phyloP scores from a whole-genome alignment of 2,113 vertebrate species.

The Platichthys stellatus region DNA sequence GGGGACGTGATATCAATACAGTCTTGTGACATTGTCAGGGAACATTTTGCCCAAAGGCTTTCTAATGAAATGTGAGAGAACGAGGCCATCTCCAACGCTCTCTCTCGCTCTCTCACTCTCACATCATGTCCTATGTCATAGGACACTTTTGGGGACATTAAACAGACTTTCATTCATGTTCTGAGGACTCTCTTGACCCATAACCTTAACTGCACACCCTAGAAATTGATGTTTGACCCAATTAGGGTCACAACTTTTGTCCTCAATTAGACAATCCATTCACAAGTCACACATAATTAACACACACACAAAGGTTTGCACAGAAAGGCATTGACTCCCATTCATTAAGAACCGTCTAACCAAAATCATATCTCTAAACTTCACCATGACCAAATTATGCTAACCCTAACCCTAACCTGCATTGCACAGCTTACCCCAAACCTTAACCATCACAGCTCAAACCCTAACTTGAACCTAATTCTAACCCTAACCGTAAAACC shows the following conservation, averaged over 20 bases:
- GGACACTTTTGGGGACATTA: neutral
- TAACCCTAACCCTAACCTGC: too few relatives aligned
- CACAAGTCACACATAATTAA: neutral
- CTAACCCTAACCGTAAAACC: too few relatives aligned
- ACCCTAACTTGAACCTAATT: too few relatives aligned
- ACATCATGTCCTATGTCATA: neutral
- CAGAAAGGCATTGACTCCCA: neutral
- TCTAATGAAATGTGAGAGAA: conserved; percentile 51
- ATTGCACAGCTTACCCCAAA: too few relatives aligned
- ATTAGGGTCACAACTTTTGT: neutral
- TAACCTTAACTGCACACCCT: neutral
- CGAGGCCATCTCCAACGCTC: conserved; percentile 29
- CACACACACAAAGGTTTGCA: neutral
- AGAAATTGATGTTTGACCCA: neutral
- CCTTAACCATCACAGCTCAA: too few relatives aligned
- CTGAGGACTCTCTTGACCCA: neutral
- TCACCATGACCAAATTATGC: neutral
- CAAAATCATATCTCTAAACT: too few relatives aligned
- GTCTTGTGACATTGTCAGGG: conserved; percentile 39
- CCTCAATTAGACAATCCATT: neutral
- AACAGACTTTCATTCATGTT: neutral
- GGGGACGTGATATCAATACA: conserved; percentile 14
- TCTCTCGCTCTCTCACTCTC: neutral
- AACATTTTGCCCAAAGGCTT: conserved; percentile 27
- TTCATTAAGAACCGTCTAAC: neutral